Evolutionary conservation across 2,113 vertebrate species (phyloP), one percentile per base, ranked within the genome.

Genomic region (Dasyornis broadbenti): DNA sequence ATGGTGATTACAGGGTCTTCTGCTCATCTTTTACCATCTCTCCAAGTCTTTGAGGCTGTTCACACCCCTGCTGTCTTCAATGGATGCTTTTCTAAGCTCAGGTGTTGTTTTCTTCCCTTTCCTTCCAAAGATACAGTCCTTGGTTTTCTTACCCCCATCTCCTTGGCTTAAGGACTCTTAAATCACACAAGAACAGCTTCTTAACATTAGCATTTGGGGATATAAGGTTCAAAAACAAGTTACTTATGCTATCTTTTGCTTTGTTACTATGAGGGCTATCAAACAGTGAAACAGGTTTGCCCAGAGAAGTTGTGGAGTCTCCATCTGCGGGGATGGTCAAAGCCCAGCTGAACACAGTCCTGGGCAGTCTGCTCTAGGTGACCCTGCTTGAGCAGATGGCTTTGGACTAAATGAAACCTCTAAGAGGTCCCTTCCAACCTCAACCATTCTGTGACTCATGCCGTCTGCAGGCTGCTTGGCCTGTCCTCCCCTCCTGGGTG

Each of bases 131-230:
- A 63, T 27, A 47, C 5, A 27, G 80, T 92, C 72, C 42, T 89
- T 81, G 71, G 66, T 86, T 86, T 80, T 7, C 33, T 65, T 77
- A 31, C 15, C 10, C 53, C 7, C 5, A 13, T 37, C 2, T 88
- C 70, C 21, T 78, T 47, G 44, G 72, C 57, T 92, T 90, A 86
- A 90, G 91, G 89, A 96, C 86, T 93, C 91, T 83, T 92, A 86
- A 94, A 96, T 84, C 94, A 84, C 96, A 95, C 52, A 84, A 70
- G 22, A 92, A n/a, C 33, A 92, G 47, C 86, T 68, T 71, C 60
- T 89, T 73, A 47, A 56, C 52, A 40, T 39, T 50, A 80, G 33
- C 37, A 13, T 83, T 83, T 81, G 47, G 44, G 39, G 49, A 30
- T 64, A 6, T 3, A 64, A 64, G 30, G 15, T 75, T 82, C 33